A percentile compares a stretch with the other conserved stretches of the same genome.
phyloP scores from a whole-genome alignment of 2,888 invertebrate species.

The Perithous albicinctus region DNA sequence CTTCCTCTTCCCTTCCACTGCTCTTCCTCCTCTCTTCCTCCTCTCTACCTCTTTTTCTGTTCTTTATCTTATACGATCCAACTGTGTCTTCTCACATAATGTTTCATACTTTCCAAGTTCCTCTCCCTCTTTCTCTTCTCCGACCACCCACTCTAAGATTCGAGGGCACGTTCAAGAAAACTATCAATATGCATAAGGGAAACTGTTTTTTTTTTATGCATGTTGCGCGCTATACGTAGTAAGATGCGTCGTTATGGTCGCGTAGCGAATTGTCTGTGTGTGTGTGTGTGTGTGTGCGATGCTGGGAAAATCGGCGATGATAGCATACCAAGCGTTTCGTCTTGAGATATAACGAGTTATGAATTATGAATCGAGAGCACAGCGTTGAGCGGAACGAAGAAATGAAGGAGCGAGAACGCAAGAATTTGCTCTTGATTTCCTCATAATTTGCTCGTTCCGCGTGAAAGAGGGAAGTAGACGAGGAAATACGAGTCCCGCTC shows the following conservation, averaged over 20 bases:
- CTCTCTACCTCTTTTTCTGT: not conserved
- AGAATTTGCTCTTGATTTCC: slow-evolving; percentile 53
- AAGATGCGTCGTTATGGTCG: not conserved
- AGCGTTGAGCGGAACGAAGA: slow-evolving; percentile 34
- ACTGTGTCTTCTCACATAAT: not conserved
- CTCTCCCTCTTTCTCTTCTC: not conserved
- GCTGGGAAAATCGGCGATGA: slow-evolving; percentile 9
- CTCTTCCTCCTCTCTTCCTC: too few relatives aligned
- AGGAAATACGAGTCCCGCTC: not conserved
- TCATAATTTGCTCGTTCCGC: slow-evolving; percentile 19
- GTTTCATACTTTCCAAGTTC: not conserved
- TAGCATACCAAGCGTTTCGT: slow-evolving; percentile 43
- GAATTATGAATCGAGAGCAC: slow-evolving; percentile 72
- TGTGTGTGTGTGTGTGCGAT: not conserved
- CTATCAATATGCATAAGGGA: slow-evolving; percentile 6
- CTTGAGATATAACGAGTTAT: slow-evolving; percentile 69
- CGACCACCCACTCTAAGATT: not conserved
- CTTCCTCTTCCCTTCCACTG: too few relatives aligned
- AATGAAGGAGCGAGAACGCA: not conserved
- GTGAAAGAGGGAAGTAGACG: not conserved
- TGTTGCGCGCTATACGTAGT: not conserved
- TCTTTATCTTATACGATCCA: not conserved
- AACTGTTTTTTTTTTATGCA: too few relatives aligned
- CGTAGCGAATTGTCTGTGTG: not conserved
- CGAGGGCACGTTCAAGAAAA: not conserved